Evolutionary conservation across 2,113 vertebrate species (phyloP).

Genomic region (Chascanopsetta lugubris): DNA sequence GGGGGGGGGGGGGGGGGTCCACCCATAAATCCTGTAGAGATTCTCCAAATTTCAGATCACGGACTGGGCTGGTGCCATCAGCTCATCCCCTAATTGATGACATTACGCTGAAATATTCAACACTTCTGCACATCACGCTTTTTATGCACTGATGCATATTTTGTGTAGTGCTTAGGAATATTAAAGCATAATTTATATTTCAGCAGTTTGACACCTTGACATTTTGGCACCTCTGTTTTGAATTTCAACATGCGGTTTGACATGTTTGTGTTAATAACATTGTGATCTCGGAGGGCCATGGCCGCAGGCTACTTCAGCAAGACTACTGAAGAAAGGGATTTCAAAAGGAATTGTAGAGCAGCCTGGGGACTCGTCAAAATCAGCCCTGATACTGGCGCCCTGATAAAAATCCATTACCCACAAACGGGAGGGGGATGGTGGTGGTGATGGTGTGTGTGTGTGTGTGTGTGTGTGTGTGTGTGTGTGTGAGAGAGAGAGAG

Average conservation of each 20-base stretch:
- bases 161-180: constrained; percentile 80
- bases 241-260: constrained; percentile 84
- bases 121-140: constrained; percentile 55
- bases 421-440: constrained; percentile 69
- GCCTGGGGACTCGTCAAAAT: constrained; percentile 83
- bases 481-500: constrained; percentile 5
- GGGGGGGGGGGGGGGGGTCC: constrained; percentile 30
- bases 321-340: constrained; percentile 84
- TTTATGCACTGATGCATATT: constrained; percentile 72
- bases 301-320: constrained; percentile 84
- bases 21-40: constrained; percentile 56
- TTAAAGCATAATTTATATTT: constrained; percentile 84
- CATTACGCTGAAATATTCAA: constrained; percentile 71
- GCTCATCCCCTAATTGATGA: constrained; percentile 55
- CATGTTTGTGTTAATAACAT: constrained; percentile 87
- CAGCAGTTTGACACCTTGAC: constrained; percentile 83
- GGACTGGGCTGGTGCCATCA: constrained; percentile 47
- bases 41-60: constrained; percentile 55
- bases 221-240: constrained; percentile 84
- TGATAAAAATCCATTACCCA: constrained; percentile 86
- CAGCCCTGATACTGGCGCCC: constrained; percentile 80
- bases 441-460: not conserved
- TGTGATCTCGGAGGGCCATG: constrained; percentile 86
- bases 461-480: constrained; percentile 12
- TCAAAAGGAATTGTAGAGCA: constrained; percentile 87